A percentile compares a stretch with the other conserved stretches of the same genome.
These are phyloP conservation scores for Chloropsis hardwickii DNA, from an alignment of 2,113 vertebrate species.

Conservation along the genomic window DNA sequence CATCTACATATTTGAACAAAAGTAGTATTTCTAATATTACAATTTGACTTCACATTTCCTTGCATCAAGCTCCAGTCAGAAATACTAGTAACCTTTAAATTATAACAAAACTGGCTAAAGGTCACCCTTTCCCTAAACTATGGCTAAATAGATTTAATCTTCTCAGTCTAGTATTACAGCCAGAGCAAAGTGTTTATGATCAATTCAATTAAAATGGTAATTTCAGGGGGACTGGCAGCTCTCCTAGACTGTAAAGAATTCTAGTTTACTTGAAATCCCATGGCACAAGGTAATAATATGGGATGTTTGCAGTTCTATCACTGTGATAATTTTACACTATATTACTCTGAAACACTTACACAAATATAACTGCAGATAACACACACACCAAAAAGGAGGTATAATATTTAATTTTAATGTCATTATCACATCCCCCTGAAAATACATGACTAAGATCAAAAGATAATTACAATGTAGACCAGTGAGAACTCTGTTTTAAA, in stretches of 20 bases:
- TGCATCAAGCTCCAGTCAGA: not conserved
- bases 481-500: not conserved
- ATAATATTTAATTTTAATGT: not conserved
- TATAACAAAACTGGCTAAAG: constrained; percentile 10
- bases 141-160: constrained; percentile 34
- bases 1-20: not conserved
- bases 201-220: constrained; percentile 61
- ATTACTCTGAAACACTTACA: not conserved
- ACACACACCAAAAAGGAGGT: not conserved
- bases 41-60: not conserved
- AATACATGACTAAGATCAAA: not conserved
- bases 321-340: not conserved
- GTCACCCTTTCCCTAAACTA: constrained; percentile 5
- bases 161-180: not conserved
- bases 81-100: not conserved
- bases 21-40: not conserved
- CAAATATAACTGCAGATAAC: not conserved
- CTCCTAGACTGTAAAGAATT: constrained; percentile 48
- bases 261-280: constrained; percentile 32
- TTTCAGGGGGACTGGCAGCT: constrained; percentile 40
- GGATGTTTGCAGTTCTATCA: not conserved
- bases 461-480: not conserved
- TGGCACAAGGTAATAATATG: not conserved
- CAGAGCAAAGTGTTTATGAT: constrained; percentile 40
- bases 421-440: constrained; percentile 4